Conservation (phyloP, 2,888 invertebrate species). For the Dilophus febrilis region DNA sequence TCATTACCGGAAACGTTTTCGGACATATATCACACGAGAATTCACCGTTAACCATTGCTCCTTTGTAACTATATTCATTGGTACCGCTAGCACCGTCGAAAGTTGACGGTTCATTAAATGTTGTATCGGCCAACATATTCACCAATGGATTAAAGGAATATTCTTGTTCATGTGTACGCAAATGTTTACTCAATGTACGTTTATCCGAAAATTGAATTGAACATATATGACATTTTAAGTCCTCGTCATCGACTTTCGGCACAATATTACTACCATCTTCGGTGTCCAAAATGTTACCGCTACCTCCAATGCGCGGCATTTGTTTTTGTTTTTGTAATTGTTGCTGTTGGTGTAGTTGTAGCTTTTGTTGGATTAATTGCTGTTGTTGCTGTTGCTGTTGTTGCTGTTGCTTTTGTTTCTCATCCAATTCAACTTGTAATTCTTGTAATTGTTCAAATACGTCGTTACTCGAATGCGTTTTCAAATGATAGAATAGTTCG, state of each 20-base stretch:
- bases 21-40: slow-evolving; percentile 30
- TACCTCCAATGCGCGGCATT: slow-evolving; percentile 11
- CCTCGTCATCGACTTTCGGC: neutral
- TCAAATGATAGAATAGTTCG: slow-evolving; percentile 26
- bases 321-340: slow-evolving; percentile 17
- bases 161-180: slow-evolving; percentile 21
- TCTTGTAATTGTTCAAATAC: slow-evolving; percentile 4
- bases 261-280: neutral
- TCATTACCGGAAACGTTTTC: slow-evolving; percentile 29
- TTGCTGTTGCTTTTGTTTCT: slow-evolving; percentile 11
- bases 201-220: slow-evolving; percentile 27
- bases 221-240: slow-evolving; percentile 22
- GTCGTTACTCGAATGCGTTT: slow-evolving; percentile 9
- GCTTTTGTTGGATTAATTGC: slow-evolving; percentile 10
- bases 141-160: slow-evolving; percentile 28
- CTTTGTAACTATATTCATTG: slow-evolving; percentile 4
- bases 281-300: slow-evolving; percentile 5
- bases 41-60: slow-evolving; percentile 20
- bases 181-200: slow-evolving; percentile 27
- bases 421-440: neutral
- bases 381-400: slow-evolving; percentile 17
- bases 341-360: slow-evolving; percentile 9
- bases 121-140: slow-evolving; percentile 17
- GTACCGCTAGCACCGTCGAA: slow-evolving; percentile 1
- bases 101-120: neutral